phyloP scores from a whole-genome alignment of 2,888 invertebrate genomes.

The Cheilosia grossa region DNA sequence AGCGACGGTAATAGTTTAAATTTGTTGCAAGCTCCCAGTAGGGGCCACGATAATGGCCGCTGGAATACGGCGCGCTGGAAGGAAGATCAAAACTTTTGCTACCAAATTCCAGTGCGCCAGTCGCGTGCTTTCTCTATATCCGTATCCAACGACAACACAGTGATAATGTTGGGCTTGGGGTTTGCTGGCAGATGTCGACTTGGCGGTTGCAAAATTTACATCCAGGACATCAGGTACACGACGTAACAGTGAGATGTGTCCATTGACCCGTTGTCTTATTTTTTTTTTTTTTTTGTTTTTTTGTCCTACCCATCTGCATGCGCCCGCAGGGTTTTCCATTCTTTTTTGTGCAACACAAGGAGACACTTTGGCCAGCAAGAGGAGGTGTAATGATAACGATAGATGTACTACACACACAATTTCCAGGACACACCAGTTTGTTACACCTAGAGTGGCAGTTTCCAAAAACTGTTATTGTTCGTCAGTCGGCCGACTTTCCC shows the following conservation, averaged over 20 bases:
- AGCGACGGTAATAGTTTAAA: slow-evolving; percentile 35
- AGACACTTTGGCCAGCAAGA: slow-evolving; percentile 34
- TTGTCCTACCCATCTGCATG: neutral
- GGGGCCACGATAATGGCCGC: slow-evolving; percentile 14
- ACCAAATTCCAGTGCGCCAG: slow-evolving; percentile 12
- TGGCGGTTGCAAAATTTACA: slow-evolving; percentile 52
- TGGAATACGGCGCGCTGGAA: slow-evolving; percentile 6
- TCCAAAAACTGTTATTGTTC: slow-evolving; percentile 56
- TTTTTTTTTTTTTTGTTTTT: slow-evolving; percentile 3
- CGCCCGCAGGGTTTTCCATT: neutral
- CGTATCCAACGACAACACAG: neutral
- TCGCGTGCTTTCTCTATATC: neutral
- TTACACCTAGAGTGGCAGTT: slow-evolving; percentile 60
- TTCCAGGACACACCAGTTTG: slow-evolving; percentile 49
- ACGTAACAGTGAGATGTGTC: slow-evolving; percentile 50
- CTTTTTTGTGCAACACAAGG: slow-evolving; percentile 32
- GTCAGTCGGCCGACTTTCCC: slow-evolving; percentile 2
- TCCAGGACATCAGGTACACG: slow-evolving; percentile 48
- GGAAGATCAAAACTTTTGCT: slow-evolving; percentile 50
- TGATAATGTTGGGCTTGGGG: slow-evolving; percentile 26
- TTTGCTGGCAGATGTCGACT: slow-evolving; percentile 25
- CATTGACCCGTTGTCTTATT: slow-evolving; percentile 58
- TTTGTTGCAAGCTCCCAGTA: slow-evolving; percentile 31
- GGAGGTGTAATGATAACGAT: slow-evolving; percentile 47
- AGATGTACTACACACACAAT: slow-evolving; percentile 30